A percentile compares a stretch with the other conserved stretches of the same genome.
Evolutionary conservation across 1,140 invertebrate genomes (phyloP).

Genomic region (Drosophila micromelanica): DNA sequence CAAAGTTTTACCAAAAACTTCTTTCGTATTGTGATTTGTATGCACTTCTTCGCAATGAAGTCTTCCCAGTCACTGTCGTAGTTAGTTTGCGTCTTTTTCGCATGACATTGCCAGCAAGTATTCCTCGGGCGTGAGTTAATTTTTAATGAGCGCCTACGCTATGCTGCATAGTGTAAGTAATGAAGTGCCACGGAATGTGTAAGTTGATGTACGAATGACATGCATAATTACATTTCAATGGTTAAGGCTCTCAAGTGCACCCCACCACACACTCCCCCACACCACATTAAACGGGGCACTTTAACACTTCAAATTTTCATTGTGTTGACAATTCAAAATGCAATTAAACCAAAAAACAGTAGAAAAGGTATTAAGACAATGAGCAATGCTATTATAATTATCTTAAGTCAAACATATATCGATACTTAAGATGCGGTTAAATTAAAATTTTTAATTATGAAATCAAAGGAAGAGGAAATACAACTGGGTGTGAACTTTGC

Average conservation of each 20-base stretch:
- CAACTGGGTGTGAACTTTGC: background rate
- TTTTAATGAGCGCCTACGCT: constrained; percentile 62
- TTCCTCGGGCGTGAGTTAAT: constrained; percentile 52
- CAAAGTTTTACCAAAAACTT: constrained; percentile 40
- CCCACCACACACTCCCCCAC: background rate
- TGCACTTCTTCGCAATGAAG: constrained; percentile 16
- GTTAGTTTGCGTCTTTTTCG: constrained; percentile 1
- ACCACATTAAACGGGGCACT: constrained; percentile 7
- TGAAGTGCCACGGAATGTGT: constrained; percentile 56
- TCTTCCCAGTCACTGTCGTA: background rate
- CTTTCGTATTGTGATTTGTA: constrained; percentile 43
- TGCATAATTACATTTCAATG: constrained; percentile 53
- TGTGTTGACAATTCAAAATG: constrained; percentile 12
- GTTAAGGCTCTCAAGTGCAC: constrained; percentile 22
- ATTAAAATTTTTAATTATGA: background rate
- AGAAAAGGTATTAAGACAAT: background rate
- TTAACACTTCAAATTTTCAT: constrained; percentile 27
- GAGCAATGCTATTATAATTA: background rate
- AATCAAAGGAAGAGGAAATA: background rate
- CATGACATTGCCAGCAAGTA: constrained; percentile 13
- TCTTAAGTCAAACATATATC: background rate
- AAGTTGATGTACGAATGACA: constrained; percentile 56
- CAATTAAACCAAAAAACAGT: constrained; percentile 8
- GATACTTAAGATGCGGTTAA: background rate
- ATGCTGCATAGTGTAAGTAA: constrained; percentile 37